phyloP scores from a whole-genome alignment of 2,888 invertebrate genomes.

The Drosophila mayaguana region DNA sequence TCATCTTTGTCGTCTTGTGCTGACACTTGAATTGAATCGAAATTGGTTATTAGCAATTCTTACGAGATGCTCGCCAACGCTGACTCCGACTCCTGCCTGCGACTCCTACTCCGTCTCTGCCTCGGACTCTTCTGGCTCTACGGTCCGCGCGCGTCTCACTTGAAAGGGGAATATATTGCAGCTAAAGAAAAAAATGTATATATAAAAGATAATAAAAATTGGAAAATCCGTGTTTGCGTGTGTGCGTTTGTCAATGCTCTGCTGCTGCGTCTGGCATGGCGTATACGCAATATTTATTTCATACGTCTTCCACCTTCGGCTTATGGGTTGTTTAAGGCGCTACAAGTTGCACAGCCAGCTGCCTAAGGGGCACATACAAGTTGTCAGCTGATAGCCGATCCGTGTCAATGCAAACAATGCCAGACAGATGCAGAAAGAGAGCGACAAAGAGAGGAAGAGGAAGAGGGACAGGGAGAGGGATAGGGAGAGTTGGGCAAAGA shows the following conservation, averaged over 20 bases:
- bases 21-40: constrained; percentile 81
- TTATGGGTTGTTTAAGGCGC: constrained; percentile 56
- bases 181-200: neutral
- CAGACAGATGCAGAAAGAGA: constrained; percentile 20
- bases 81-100: neutral
- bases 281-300: constrained; percentile 63
- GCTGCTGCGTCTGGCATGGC: constrained; percentile 9
- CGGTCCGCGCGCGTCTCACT: constrained; percentile 44
- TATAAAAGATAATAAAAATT: constrained; percentile 46
- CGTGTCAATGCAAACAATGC: constrained; percentile 73
- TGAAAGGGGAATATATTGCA: constrained; percentile 65
- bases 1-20: constrained; percentile 70
- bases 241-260: constrained; percentile 18
- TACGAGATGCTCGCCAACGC: constrained; percentile 58
- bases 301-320: constrained; percentile 33
- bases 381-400: constrained; percentile 61
- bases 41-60: constrained; percentile 81
- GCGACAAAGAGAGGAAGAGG: constrained; percentile 24
- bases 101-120: constrained; percentile 1
- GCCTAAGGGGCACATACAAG: constrained; percentile 50
- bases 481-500: constrained; percentile 12
- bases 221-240: constrained; percentile 38
- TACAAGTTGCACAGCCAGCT: constrained; percentile 50
- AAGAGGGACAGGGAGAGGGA: constrained; percentile 26
- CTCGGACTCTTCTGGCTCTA: neutral